These are phyloP conservation scores for Anomalospiza imberbis DNA, from an alignment of 2,797 vertebrate genomes.

Conservation along the genomic window DNA sequence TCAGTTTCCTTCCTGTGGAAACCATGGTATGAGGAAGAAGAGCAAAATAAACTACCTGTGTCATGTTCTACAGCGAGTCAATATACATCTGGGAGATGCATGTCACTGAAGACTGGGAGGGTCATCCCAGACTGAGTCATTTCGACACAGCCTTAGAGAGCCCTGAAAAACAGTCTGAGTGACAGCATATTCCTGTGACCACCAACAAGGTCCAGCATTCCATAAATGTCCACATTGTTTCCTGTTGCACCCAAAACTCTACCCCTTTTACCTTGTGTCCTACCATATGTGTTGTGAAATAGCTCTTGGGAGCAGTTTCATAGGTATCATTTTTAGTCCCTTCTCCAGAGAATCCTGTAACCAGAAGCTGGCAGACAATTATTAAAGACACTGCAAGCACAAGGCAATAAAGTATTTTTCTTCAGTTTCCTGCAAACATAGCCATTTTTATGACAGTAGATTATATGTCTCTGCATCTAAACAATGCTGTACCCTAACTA, in stretches of 20 bases:
- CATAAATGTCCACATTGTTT: neutral
- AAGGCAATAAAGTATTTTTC: neutral
- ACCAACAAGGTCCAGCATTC: accelerated
- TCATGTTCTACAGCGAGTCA: neutral
- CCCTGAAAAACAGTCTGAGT: neutral
- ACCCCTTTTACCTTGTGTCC: neutral
- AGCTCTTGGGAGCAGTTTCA: neutral
- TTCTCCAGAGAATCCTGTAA: neutral
- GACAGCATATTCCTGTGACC: neutral
- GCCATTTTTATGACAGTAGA: neutral
- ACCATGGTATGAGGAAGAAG: neutral
- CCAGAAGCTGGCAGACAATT: neutral
- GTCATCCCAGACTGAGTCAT: too few species aligned
- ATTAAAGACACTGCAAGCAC: neutral
- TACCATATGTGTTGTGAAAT: neutral
- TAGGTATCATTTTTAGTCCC: neutral
- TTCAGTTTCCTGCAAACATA: neutral
- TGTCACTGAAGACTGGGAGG: neutral
- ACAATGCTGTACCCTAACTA: neutral
- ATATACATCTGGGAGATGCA: neutral
- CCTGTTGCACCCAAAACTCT: neutral
- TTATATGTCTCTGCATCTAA: neutral
- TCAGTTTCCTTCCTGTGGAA: neutral
- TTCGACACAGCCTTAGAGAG: neutral
- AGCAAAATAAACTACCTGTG: neutral